Evolutionary conservation across 2,888 invertebrate genomes (phyloP), one percentile per base, ranked within the genome.

Genomic region (Xiphydria camelus): DNA sequence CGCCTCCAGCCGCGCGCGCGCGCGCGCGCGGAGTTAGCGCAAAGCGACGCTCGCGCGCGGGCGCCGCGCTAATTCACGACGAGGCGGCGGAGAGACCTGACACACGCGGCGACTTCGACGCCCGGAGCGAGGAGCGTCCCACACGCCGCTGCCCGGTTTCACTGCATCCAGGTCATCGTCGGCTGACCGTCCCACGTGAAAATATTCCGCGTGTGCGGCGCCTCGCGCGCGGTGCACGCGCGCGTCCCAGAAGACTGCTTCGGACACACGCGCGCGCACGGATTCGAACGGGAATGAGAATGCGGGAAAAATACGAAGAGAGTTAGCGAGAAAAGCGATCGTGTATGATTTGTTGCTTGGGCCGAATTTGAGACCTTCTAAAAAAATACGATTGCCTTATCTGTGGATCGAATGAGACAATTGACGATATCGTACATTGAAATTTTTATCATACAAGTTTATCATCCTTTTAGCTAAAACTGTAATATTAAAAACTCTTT

Each of bases 131-230:
- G 20, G 33, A 44, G 36, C 43, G 55, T 52, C 20, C 49, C 29
- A 35, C 64, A 41, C 54, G 37, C 6, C 38, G 26, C 7, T 18
- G 22, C 10, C 14, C 38, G 41, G 46, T 59, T 53, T 56, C 55
- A 49, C 59, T 55, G 61, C 62, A 65, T 63, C 57, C 65, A 51
- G 64, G 65, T 65, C 65, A 63, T 57, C 65, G 42, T 37, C 50
- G 52, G 26, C 33, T 45, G 45, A 50, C 41, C 59, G 31, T 45
- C 62, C 62, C 49, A 61, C 62, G 50, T 55, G 50, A 46, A 59
- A 53, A 52, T 44, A 44, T 44, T 44, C 26, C 29, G 37, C 43
- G 18, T 31, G 20, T 18, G 5, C 18, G 9, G 7, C 31, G 31
- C 33, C 15, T n/a, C n/a, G n/a, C n/a, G n/a, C n/a, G n/a, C n/a